A percentile compares a stretch with the other conserved stretches of the same genome.
phyloP scores from a whole-genome alignment of 1,140 invertebrate species.

The Mesaphorura yosii region DNA sequence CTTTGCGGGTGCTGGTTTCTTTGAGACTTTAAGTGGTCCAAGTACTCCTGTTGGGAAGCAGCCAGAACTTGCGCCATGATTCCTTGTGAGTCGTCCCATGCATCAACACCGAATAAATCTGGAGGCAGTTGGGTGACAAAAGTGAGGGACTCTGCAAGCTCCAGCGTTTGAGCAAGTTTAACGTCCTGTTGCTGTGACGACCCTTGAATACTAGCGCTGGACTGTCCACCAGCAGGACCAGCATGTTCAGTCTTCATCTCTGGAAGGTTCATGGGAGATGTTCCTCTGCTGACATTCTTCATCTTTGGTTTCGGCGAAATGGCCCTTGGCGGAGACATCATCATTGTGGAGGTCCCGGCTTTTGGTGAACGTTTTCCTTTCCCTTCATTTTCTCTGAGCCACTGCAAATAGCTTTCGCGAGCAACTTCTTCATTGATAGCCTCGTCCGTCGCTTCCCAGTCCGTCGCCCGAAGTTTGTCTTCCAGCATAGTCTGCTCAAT shows the following conservation, averaged over 20 bases:
- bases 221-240: too few relatives aligned
- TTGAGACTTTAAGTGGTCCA: constrained; percentile 58
- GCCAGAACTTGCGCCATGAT: constrained; percentile 59
- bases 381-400: constrained; percentile 61
- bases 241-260: too few relatives aligned
- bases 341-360: too few relatives aligned
- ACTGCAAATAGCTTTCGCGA: constrained; percentile 78
- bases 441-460: constrained; percentile 89
- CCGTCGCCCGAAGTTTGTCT: constrained; percentile 80
- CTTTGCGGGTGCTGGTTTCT: too few relatives aligned
- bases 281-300: too few relatives aligned
- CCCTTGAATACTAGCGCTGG: too few relatives aligned
- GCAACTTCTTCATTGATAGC: constrained; percentile 83
- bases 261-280: too few relatives aligned
- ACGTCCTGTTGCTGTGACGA: too few relatives aligned
- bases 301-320: too few relatives aligned
- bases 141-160: constrained; percentile 40
- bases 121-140: constrained; percentile 52
- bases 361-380: constrained; percentile 33
- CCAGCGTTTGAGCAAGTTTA: constrained; percentile 13
- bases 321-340: too few relatives aligned
- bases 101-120: constrained; percentile 52
- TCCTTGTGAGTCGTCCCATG: constrained; percentile 56
- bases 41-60: constrained; percentile 60
- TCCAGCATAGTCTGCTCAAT: constrained; percentile 70